Evolutionary conservation across 2,888 invertebrate genomes (phyloP), one percentile per base, ranked within the genome.

Genomic region (Adineta ricciae): DNA sequence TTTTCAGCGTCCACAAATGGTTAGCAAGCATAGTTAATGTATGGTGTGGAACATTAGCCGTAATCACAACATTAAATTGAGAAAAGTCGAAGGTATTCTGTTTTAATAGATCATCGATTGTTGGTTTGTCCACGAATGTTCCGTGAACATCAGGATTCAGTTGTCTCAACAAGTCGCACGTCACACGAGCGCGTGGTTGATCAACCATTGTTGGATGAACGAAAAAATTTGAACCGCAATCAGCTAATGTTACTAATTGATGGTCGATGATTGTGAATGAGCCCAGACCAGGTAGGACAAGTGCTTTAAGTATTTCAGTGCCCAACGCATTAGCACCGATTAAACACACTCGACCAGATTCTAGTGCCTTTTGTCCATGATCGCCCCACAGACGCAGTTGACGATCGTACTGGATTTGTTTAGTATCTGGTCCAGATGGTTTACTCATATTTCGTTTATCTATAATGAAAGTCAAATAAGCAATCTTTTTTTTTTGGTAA

Each of bases 291-390:
- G 99, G 97, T 54, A 99, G 92, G 21, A 99, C 94, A 50, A 99
- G 92, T 46, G 96, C 95, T 90, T 99, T 99, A 49, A 98, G 91
- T 86, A 95, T 93, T 92, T 99, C 99, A 41, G 97, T 96, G 24
- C 97, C 97, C 83, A 96, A 92, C 11, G 95, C 95, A 73, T 94
- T 95, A 1, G 96, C 97, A 91, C 97, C 96, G 87, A 99, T 94
- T 46, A 99, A 90, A 90, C 97, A 98, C 88, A 98, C 93, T 90
- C 95, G 94, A 32, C 96, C 94, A 87, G 93, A 93, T 92, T 98
- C 97, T 86, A 99, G 92, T 5, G 94, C 93, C 87, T 93, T 91
- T 91, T 99, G 99, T 0, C 99, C 99, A 91, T 97, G 96, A 90
- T 99, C 98, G 87, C 98, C 98, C 99, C 99, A 99, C 88, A 99